Evolutionary conservation across 2,888 invertebrate genomes (phyloP), one percentile per base, ranked within the genome.

Genomic region (Caenorhabditis angaria): DNA sequence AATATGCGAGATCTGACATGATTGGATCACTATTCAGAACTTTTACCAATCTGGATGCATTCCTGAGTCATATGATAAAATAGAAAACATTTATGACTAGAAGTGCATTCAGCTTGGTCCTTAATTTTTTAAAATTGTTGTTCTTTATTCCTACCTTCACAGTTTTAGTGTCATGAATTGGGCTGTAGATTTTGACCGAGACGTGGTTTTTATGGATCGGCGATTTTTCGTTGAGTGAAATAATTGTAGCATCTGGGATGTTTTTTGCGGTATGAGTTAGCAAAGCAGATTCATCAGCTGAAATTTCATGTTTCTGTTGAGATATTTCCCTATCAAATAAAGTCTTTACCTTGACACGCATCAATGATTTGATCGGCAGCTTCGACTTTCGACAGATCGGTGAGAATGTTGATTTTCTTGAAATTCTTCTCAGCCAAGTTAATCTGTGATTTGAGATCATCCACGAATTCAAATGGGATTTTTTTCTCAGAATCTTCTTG

Each of bases 401-500:
- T 69, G 24, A 65, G 65, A 51, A 73, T 61, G 24, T 65, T 61
- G 20, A 73, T 68, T 51, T 69, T 68, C 25, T 65, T 68, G 62
- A 68, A 68, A 60, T 69, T 73, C 29, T 62, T 65, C 54, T 68
- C 65, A 10, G 73, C 73, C 4, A 73, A 59, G 8, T 35, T 65
- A 55, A 68, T 68, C 62, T 73, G 73, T 61, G 65, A 65, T 64
- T 67, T 61, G 12, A 72, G 29, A 47, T 73, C 73, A 51, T 73
- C 73, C 29, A 73, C 57, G 41, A 73, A 73, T 54, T 68, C 68
- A 32, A 73, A 68, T 32, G 73, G 73, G 24, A 73, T 73, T 35
- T 73, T 73, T 47, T 73, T 65, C 48, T 73, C 73, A 4, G 73
- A 73, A 41, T 73, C 73, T 51, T 68, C 73, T 20, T 73, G 73